Percentiles rank a stretch among this genome's conserved stretches.
phyloP scores from a whole-genome alignment of 2,797 vertebrate species.

The Sebastes umbrosus region DNA sequence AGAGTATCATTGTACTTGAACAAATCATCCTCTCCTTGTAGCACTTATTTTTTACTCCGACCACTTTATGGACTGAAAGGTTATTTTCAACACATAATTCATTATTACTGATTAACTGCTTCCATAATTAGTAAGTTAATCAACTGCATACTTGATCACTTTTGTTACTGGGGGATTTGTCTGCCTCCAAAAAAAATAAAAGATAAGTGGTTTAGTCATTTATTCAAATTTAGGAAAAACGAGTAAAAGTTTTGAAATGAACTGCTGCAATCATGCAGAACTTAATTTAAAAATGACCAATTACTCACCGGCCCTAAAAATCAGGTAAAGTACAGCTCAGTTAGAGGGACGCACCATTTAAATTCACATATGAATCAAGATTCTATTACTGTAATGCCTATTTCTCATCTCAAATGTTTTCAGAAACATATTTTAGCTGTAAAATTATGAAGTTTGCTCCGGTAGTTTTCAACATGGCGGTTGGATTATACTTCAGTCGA shows the following conservation, averaged over 20 bases:
- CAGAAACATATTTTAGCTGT: no score
- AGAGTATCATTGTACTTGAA: background rate
- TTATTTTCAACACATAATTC: background rate
- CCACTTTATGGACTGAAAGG: background rate
- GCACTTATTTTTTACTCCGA: background rate
- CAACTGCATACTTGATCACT: background rate
- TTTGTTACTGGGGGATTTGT: background rate
- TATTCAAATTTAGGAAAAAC: background rate
- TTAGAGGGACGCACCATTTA: background rate
- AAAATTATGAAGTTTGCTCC: no score
- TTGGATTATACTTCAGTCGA: no score
- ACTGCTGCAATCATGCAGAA: background rate
- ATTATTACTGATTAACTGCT: background rate
- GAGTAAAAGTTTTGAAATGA: background rate
- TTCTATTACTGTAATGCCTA: no score
- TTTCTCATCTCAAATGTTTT: no score
- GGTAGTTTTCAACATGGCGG: no score
- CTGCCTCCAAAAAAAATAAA: background rate
- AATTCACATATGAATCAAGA: background rate
- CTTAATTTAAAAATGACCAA: background rate
- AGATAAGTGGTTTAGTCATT: background rate
- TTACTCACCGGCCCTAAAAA: background rate
- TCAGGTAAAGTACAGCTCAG: background rate
- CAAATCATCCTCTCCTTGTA: background rate
- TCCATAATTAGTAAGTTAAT: constrained; percentile 8